Base-by-base conservation (phyloP, 2,888 invertebrate genomes). In the Cancer borealis region DNA sequence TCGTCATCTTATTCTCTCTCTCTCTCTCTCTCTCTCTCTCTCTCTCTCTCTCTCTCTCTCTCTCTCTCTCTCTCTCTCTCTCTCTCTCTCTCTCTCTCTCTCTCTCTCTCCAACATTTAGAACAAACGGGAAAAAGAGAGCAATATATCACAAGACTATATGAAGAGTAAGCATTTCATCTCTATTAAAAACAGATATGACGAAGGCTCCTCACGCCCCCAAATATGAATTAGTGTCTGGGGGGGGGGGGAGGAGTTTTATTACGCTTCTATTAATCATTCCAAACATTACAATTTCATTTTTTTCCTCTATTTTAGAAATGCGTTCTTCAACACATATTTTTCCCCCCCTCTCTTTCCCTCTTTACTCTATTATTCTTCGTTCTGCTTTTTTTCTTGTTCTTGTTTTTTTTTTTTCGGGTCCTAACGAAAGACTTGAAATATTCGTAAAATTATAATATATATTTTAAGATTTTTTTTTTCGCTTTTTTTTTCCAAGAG, bases 161-260 rank as follows among this genome's bases (percentile, higher is more conserved):
- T 79, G 89, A 90, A 93, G 89, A 93, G 93, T 93, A 90, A 93
- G 93, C 93, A 93, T 93, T 93, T 93, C 90, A 93, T 93, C 93
- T 93, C 73, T 93, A 93, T 93, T 93, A 93, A 93, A 93, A 89
- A 79, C 60, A 93, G 90, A 93, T 93, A 89, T 88, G 89, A 73
- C 60, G 93, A 90, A 90, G 89, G 45, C 90, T 93, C 88, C 93
- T 90, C 89, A 90, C 93, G 47, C 89, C 79, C 87, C 90, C 90
- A 79, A 46, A 89, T 89, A 93, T 90, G 88, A 88, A 88, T 92
- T 46, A 88, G 88, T 92, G 88, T 47, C 88, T 54, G 60, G n/a
- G 66, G 73, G 26, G 73, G 26, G 54, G 21, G 90, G 66, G 49
- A 49, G 30, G 49, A 93, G 84, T 73, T 91, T 92, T 92, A 92